Conservation (phyloP, 2,888 invertebrate genomes). For the Diadegma fenestrale region DNA sequence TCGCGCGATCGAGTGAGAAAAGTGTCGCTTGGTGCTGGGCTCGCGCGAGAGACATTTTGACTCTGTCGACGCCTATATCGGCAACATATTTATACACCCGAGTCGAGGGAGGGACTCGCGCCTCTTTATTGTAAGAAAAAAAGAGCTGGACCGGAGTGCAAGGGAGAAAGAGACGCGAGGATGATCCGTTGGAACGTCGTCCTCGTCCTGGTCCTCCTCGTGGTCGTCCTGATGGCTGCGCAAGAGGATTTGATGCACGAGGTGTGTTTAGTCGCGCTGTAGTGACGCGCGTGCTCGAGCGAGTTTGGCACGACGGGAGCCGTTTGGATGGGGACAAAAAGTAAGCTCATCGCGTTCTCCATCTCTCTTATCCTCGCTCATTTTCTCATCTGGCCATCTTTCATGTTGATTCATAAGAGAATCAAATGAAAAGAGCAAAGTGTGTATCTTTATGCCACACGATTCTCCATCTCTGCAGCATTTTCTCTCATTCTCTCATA, state of each 20-base stretch:
- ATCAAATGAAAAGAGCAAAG: constrained; percentile 51
- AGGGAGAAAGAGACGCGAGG: not conserved
- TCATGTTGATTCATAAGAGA: constrained; percentile 15
- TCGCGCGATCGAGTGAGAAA: constrained; percentile 11
- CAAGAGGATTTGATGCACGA: constrained; percentile 81
- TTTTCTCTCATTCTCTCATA: constrained; percentile 72
- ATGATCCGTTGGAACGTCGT: constrained; percentile 27
- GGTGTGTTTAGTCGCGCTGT: constrained; percentile 84
- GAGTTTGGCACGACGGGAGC: constrained; percentile 82
- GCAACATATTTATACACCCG: constrained; percentile 6
- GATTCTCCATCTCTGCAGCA: constrained; percentile 59
- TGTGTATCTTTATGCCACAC: not conserved
- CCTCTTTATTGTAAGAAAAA: constrained; percentile 36
- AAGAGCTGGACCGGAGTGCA: not conserved
- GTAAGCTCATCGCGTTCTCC: constrained; percentile 44
- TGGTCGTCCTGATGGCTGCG: constrained; percentile 1
- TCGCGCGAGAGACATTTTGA: constrained; percentile 24
- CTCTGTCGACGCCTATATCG: constrained; percentile 25
- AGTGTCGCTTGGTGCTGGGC: constrained; percentile 21
- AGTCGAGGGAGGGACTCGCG: constrained; percentile 12
- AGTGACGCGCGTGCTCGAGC: constrained; percentile 79
- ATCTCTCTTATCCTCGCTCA: constrained; percentile 50
- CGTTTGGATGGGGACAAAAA: constrained; percentile 76
- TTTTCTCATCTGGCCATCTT: constrained; percentile 13
- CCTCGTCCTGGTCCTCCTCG: not conserved